Evolutionary conservation across 37 sponge, comb jelly and placozoan genomes (phyloP).

Genomic region (Oopsacas minuta): DNA sequence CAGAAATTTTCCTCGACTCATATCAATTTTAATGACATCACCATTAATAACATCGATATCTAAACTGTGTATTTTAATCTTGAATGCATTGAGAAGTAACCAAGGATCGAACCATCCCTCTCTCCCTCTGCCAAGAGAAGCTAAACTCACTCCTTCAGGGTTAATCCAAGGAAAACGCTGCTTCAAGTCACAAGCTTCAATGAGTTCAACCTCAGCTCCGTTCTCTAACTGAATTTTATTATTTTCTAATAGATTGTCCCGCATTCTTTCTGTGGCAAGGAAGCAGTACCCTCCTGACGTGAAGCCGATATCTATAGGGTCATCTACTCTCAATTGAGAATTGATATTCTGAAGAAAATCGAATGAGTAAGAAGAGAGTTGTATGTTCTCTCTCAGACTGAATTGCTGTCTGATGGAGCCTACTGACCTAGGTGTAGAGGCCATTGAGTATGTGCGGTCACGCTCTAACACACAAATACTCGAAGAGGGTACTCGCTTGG

Average conservation of each 20-base stretch:
- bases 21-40: conserved; percentile 50
- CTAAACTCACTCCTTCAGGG: conserved; percentile 33
- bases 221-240: conserved; percentile 40
- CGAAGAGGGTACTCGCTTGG: conserved; percentile 29
- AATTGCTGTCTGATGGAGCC: conserved; percentile 87
- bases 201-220: conserved; percentile 51
- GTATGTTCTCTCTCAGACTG: conserved; percentile 60
- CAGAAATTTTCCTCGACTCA: too few species aligned
- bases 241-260: conserved; percentile 43
- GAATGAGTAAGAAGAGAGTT: conserved; percentile 48
- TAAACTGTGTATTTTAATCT: conserved; percentile 45
- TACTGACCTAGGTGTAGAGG: conserved; percentile 69
- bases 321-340: conserved; percentile 39
- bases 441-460: conserved; percentile 52
- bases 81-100: conserved; percentile 60
- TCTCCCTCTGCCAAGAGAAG: conserved; percentile 35
- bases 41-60: conserved; percentile 51
- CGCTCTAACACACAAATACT: conserved; percentile 71
- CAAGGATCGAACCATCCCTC: conserved; percentile 99
- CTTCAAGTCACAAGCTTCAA: conserved; percentile 29
- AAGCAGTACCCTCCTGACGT: conserved; percentile 58
- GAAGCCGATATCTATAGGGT: conserved; percentile 51
- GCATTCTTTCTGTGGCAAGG: conserved; percentile 44
- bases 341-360: conserved; percentile 45
- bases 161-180: conserved; percentile 60